Conservation (phyloP, 1,140 invertebrate species). For the Batillaria attramentaria region DNA sequence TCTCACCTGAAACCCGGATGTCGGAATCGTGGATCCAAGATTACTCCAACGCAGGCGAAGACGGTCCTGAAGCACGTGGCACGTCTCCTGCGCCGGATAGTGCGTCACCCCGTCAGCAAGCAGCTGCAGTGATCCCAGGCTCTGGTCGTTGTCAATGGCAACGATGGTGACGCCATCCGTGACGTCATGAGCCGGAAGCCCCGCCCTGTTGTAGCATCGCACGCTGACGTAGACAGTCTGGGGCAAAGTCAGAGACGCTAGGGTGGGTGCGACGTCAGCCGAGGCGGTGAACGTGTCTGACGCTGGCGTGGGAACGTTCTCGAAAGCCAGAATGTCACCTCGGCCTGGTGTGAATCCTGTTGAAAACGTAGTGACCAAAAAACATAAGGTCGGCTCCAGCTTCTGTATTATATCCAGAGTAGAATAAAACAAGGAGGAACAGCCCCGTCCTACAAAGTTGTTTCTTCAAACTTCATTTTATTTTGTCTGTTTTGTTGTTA, state of each 20-base stretch:
- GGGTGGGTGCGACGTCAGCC: not conserved
- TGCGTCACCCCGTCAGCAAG: constrained; percentile 22
- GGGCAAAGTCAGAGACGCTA: not conserved
- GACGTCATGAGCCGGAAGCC: constrained; percentile 28
- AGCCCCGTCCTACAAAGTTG: too few relatives aligned
- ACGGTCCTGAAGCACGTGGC: constrained; percentile 13
- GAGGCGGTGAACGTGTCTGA: not conserved
- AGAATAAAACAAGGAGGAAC: too few relatives aligned
- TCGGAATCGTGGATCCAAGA: not conserved
- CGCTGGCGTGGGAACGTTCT: not conserved
- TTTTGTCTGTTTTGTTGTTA: too few relatives aligned
- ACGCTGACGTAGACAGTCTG: constrained; percentile 38
- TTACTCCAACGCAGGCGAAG: constrained; percentile 23
- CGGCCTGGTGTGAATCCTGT: constrained; percentile 4
- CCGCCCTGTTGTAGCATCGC: constrained; percentile 46
- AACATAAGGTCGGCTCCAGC: too few relatives aligned
- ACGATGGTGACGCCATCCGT: constrained; percentile 47
- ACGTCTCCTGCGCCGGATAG: constrained; percentile 34
- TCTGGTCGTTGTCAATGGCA: not conserved
- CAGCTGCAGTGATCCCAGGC: constrained; percentile 11
- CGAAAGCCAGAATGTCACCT: constrained; percentile 20
- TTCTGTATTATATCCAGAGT: too few relatives aligned
- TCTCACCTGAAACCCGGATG: constrained; percentile 1
- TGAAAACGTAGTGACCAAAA: not conserved
- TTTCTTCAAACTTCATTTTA: too few relatives aligned